Percentiles rank a stretch among this genome's conserved stretches.
phyloP scores from a whole-genome alignment of 2,113 vertebrate species.

The Sphaerodactylus townsendi region DNA sequence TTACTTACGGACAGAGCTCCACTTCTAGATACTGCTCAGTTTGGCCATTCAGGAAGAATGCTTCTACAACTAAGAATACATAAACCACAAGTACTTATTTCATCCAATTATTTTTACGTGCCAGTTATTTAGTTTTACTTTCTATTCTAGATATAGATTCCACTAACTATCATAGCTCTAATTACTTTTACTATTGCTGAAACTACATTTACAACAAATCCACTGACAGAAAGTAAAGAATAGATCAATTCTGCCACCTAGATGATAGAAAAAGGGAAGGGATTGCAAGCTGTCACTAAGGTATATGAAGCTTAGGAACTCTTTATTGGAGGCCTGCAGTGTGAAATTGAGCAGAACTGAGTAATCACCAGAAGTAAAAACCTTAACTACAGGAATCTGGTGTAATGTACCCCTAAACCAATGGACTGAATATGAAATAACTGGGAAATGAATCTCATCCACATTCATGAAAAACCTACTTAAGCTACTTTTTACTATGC shows the following conservation, averaged over 20 bases:
- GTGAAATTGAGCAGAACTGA: not conserved
- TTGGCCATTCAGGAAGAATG: conserved; percentile 87
- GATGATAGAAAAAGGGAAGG: not conserved
- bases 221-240: not conserved
- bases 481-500: not conserved
- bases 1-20: conserved; percentile 92
- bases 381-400: not conserved
- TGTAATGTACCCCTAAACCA: not conserved
- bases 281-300: not conserved
- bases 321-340: not conserved
- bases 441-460: rapidly evolving
- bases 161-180: not conserved
- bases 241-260: not conserved
- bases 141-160: not conserved
- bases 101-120: not conserved
- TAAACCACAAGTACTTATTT: conserved; percentile 2
- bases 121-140: not conserved
- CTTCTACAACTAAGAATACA: conserved; percentile 83
- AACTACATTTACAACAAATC: not conserved
- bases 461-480: not conserved
- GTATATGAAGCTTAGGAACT: not conserved
- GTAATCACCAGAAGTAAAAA: not conserved
- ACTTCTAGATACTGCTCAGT: conserved; percentile 90
- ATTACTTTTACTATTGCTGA: not conserved
- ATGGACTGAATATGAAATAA: conserved; percentile 7